Evolutionary conservation across 2,797 vertebrate genomes (phyloP), one percentile per base, ranked within the genome.

Genomic region (Nyctalus aviator): DNA sequence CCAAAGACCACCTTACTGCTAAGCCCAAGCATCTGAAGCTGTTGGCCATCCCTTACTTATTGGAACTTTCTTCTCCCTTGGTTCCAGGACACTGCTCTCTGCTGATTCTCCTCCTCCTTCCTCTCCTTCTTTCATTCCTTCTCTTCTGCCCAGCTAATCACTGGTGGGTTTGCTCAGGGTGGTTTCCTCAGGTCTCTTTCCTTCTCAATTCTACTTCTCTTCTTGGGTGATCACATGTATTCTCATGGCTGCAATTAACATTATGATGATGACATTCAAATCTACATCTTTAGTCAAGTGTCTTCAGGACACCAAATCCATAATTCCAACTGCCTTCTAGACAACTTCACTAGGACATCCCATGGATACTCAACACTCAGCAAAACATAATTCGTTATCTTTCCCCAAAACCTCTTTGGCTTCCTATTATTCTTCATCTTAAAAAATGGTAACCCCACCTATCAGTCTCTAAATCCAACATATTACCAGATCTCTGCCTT

Each of bases 161-260:
- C 14, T 72, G 59, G 53, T 1, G 64, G n/a, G n/a, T 64, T 57
- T 82, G 59, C 73, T 88, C 82, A 86, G 27, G 84, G 21, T 18
- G 17, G 71, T 32, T 94, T 85, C 55, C 55, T 78, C 62, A 20
- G 57, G 21, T 68, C 62, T 78, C 75, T 83, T 68, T 88, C 84
- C 84, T 93, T 78, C 71, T 86, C 64, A 83, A 23, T 21, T 93
- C 75, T 78, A 62, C 64, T 82, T 88, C 64, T 93, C 53, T 75
- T 85, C 50, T 55, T 64, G 50, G 50, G 50, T 48, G 35, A 88
- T 71, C 69, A 41, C 76, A 57, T 64, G 48, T 53, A 73, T 69
- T 88, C 62, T 91, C 53, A 8, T 7, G 53, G 79, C 55, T 93
- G n/a, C 41, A 82, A 91, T 91, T 86, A 88, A 88, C 46, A 85